Conservation (phyloP, 2,113 vertebrate genomes). For the human region GRCh38 chr2:66853501-66854000, state of each 20-base stretch:
- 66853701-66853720: conserved; percentile 46
- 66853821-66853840: not conserved
- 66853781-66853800: conserved; percentile 70
- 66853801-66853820: conserved; percentile 44
- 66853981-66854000: not conserved
- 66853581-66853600: not conserved
- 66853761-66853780: conserved; percentile 79
- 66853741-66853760: conserved; percentile 40
- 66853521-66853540: not conserved
- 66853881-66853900: conserved; percentile 68
- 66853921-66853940: conserved; percentile 81
- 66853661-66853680: not conserved
- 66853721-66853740: conserved; percentile 44
- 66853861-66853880: conserved; percentile 73
- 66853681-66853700: conserved; percentile 56
- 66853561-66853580: conserved; percentile 28
- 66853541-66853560: conserved; percentile 10
- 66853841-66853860: conserved; percentile 72
- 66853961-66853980: not conserved
- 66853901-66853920: conserved; percentile 76
- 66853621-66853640: too few relatives aligned
- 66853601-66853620: not conserved
- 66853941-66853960: conserved; percentile 76
- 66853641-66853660: not conserved
- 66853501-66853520: not conserved